A percentile compares a stretch with the other conserved stretches of the same genome.
These are phyloP conservation scores for Dicrurus megarhynchus DNA, from an alignment of 2,113 vertebrate genomes.

Conservation along the genomic window DNA sequence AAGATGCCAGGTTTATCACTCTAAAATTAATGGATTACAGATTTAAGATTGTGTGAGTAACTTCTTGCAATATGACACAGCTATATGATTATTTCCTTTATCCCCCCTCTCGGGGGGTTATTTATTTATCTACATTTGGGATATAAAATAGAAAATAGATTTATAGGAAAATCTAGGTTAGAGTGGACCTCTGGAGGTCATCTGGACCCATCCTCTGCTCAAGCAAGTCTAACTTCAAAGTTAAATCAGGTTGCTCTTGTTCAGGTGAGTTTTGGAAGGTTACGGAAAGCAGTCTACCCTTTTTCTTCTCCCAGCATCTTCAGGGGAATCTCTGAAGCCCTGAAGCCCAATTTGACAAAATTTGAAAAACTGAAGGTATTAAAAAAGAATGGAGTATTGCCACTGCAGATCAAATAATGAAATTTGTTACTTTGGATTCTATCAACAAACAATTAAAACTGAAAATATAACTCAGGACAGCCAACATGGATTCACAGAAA, in stretches of 20 bases:
- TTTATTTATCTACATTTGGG: neutral
- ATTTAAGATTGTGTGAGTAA: neutral
- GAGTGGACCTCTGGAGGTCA: neutral
- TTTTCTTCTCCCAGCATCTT: neutral
- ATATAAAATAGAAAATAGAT: neutral
- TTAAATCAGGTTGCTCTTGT: neutral
- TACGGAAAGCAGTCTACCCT: neutral
- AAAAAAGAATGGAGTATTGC: neutral
- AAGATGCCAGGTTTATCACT: neutral
- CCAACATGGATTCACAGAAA: neutral
- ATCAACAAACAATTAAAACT: neutral
- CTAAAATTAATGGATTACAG: neutral
- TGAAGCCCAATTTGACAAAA: neutral
- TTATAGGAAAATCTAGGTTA: neutral
- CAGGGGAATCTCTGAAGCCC: neutral
- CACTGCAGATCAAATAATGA: neutral
- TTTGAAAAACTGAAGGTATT: neutral
- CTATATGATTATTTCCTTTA: neutral
- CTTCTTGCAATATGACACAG: neutral
- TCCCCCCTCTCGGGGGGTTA: neutral
- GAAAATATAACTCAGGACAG: neutral
- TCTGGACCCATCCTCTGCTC: neutral
- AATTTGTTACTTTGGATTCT: neutral
- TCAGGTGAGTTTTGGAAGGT: neutral
- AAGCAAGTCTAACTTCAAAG: neutral